These are phyloP conservation scores for Lathronympha strigana DNA, from an alignment of 2,888 invertebrate genomes.

Conservation along the genomic window DNA sequence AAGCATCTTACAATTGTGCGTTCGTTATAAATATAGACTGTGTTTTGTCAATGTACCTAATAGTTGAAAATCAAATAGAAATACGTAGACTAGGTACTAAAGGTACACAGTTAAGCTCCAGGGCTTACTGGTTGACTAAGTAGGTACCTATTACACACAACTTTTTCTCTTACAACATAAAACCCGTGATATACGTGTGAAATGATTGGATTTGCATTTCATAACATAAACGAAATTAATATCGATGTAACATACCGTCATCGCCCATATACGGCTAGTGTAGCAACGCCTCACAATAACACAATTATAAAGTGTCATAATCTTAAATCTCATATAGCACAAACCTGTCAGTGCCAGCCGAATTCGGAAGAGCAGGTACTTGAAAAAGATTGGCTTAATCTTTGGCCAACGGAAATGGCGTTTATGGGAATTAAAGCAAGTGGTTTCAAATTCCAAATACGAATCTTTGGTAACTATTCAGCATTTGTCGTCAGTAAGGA, in stretches of 20 bases:
- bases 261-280: slow-evolving; percentile 31
- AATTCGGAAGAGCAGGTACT: slow-evolving; percentile 4
- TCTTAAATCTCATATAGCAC: slow-evolving; percentile 25
- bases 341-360: slow-evolving; percentile 4
- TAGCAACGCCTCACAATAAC: slow-evolving; percentile 30
- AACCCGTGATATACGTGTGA: slow-evolving; percentile 2
- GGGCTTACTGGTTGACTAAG: no score
- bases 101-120: no score
- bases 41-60: no score
- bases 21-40: no score
- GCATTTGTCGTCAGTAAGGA: no score
- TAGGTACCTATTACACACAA: neutral
- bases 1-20: no score
- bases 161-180: neutral
- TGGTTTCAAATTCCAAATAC: neutral
- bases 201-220: slow-evolving; percentile 18
- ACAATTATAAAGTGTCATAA: slow-evolving; percentile 39
- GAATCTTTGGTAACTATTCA: no score
- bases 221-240: slow-evolving; percentile 16
- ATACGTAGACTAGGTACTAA: no score
- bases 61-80: no score
- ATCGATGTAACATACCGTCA: slow-evolving; percentile 28
- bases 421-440: neutral
- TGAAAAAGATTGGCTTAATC: neutral
- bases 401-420: neutral